Conservation (phyloP, 2,113 vertebrate genomes). For the Platysternon megacephalum region DNA sequence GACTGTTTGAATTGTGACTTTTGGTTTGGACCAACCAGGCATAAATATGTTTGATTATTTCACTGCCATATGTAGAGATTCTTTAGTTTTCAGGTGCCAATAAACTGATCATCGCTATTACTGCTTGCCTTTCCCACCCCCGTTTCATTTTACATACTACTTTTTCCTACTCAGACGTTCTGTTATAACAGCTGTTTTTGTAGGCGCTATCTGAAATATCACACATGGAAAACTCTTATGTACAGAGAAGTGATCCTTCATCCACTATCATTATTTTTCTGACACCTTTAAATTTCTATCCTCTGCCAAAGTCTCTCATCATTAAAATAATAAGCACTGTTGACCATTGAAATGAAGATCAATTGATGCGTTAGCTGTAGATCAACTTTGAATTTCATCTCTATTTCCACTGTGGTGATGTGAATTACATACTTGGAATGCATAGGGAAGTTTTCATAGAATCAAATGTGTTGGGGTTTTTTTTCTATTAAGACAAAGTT, state of each 20-base stretch:
- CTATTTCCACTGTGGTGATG: conserved; percentile 4
- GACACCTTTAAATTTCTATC: conserved; percentile 11
- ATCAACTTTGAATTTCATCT: conserved; percentile 33
- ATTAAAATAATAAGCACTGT: not conserved
- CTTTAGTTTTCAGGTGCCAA: not conserved
- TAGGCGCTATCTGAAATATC: not conserved
- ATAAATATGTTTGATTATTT: not conserved
- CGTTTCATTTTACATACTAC: not conserved
- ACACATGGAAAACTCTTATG: not conserved
- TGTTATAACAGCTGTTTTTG: not conserved
- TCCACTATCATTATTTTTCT: not conserved
- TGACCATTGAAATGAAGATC: conserved; percentile 18
- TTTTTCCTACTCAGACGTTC: not conserved
- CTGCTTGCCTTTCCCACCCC: not conserved
- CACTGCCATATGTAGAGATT: not conserved
- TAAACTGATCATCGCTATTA: not conserved
- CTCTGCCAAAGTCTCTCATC: not conserved
- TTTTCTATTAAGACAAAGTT: not conserved
- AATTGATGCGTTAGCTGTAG: not conserved
- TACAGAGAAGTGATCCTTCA: not conserved
- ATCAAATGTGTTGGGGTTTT: not conserved
- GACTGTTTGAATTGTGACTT: not conserved
- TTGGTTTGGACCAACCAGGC: not conserved
- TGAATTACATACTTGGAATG: not conserved
- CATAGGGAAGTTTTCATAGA: not conserved